Percentiles rank a stretch among this genome's conserved stretches.
Evolutionary conservation across 2,797 vertebrate genomes (phyloP).

Genomic region (Bovichtus diacanthus): DNA sequence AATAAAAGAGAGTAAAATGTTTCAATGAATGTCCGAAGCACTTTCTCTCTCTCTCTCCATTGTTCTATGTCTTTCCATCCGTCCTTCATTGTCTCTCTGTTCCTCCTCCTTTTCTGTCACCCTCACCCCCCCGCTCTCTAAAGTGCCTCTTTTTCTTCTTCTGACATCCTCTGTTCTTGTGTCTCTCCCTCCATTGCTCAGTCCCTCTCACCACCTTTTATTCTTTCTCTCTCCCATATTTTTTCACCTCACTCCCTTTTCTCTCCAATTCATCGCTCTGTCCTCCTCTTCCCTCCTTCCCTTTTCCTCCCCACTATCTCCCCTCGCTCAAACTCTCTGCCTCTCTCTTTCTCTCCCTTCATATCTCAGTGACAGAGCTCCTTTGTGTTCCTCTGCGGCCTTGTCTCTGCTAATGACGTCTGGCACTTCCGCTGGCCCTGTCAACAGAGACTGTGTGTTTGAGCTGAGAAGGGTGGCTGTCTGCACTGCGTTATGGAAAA

Average conservation of each 20-base stretch:
- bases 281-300: constrained; percentile 4
- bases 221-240: background rate
- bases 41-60: background rate
- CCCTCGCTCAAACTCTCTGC: constrained; percentile 38
- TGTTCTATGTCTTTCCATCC: no score
- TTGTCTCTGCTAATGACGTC: constrained; percentile 79
- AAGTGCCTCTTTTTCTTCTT: background rate
- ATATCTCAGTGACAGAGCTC: constrained; percentile 77
- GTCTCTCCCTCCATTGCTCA: background rate
- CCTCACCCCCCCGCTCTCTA: background rate
- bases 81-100: background rate
- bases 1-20: background rate
- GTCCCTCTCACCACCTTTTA: constrained; percentile 14
- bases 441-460: constrained; percentile 71
- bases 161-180: constrained; percentile 1
- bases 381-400: constrained; percentile 76
- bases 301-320: constrained; percentile 17
- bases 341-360: constrained; percentile 29
- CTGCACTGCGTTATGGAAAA: constrained; percentile 69
- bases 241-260: background rate
- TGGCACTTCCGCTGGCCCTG: constrained; percentile 78
- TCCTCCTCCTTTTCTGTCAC: background rate
- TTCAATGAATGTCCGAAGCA: background rate
- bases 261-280: background rate
- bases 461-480: constrained; percentile 52